These are phyloP conservation scores for Lymantria monacha DNA, from an alignment of 2,888 invertebrate genomes.

Conservation along the genomic window DNA sequence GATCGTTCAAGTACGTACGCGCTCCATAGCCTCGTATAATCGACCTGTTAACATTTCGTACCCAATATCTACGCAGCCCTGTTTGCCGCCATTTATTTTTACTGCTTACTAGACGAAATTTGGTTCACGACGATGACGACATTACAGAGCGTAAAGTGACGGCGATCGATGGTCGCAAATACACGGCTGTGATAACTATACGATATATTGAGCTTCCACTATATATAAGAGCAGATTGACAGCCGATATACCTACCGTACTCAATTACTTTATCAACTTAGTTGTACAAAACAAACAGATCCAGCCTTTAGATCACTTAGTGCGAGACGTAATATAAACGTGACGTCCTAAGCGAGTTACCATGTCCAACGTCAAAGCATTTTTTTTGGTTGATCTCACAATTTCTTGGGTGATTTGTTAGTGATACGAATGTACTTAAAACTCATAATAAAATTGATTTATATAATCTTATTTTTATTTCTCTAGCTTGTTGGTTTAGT, in stretches of 20 bases:
- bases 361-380: conserved; percentile 44
- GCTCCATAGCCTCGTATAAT: conserved; percentile 70
- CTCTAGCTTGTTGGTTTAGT: too few relatives aligned
- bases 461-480: too few relatives aligned
- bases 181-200: conserved; percentile 13
- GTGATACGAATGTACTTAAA: conserved; percentile 1
- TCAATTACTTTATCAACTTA: conserved; percentile 23
- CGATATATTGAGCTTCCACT: conserved; percentile 16
- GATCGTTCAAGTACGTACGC: conserved; percentile 49
- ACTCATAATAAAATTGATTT: neutral
- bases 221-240: conserved; percentile 5
- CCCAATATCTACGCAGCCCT: conserved; percentile 41
- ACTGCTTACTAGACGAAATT: conserved; percentile 50
- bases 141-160: conserved; percentile 14
- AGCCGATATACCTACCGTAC: conserved; percentile 7
- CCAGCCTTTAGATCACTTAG: conserved; percentile 20
- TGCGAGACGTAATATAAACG: conserved; percentile 30
- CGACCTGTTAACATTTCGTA: conserved; percentile 70
- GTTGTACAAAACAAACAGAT: conserved; percentile 18
- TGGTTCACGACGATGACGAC: conserved; percentile 24
- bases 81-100: conserved; percentile 62
- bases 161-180: conserved; percentile 27
- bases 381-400: conserved; percentile 34
- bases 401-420: conserved; percentile 31
- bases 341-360: conserved; percentile 40